phyloP scores from a whole-genome alignment of 2,113 vertebrate genomes.

The Cercocebus atys region DNA sequence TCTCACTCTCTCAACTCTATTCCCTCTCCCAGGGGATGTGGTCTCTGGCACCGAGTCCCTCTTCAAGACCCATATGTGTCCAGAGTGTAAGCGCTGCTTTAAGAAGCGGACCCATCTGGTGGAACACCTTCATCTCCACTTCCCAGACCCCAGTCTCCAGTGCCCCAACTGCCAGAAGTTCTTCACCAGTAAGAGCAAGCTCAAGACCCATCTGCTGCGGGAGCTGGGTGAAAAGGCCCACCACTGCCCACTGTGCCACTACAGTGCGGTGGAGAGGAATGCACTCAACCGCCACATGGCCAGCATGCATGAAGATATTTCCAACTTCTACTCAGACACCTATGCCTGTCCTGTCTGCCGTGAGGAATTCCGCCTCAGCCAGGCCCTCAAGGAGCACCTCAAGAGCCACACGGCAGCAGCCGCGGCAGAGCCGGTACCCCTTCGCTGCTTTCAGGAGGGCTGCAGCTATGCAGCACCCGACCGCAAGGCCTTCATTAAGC shows the following conservation, averaged over 20 bases:
- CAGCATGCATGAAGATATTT: conserved; percentile 90
- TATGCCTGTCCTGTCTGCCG: conserved; percentile 93
- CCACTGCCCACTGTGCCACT: conserved; percentile 91
- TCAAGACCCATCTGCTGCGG: conserved; percentile 93
- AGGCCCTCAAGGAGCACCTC: conserved; percentile 94
- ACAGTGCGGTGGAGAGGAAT: conserved; percentile 94
- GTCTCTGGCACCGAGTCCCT: conserved; percentile 85
- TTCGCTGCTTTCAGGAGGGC: conserved; percentile 88
- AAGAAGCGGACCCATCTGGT: conserved; percentile 96
- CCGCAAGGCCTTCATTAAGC: conserved; percentile 89
- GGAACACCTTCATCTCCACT: conserved; percentile 95
- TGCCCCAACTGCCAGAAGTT: conserved; percentile 94
- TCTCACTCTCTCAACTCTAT: background rate
- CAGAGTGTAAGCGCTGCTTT: conserved; percentile 96
- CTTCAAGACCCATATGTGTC: conserved; percentile 95
- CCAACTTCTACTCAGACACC: conserved; percentile 81
- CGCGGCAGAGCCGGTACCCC: conserved; percentile 80
- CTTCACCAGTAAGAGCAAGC: conserved; percentile 98
- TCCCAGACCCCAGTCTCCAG: conserved; percentile 94
- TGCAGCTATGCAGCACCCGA: conserved; percentile 86
- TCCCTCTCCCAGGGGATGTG: conserved; percentile 78
- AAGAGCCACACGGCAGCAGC: conserved; percentile 90
- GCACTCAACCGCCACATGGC: conserved; percentile 93
- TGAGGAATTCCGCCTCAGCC: conserved; percentile 91
- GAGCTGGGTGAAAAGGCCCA: conserved; percentile 93